Evolutionary conservation across 2,888 invertebrate genomes (phyloP), one percentile per base, ranked within the genome.

Genomic region (Ligdia adustata): DNA sequence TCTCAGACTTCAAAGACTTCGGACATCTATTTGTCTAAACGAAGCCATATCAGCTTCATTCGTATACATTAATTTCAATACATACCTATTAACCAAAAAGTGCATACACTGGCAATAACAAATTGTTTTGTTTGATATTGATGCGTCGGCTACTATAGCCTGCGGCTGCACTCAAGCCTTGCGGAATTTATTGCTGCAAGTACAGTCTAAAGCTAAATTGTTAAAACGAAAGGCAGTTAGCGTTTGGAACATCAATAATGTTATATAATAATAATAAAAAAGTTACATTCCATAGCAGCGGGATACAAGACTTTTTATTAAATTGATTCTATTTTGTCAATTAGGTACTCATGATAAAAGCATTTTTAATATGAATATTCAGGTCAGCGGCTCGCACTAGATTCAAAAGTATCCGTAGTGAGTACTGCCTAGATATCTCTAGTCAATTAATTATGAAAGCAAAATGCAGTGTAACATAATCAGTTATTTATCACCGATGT

Each of bases 401-500:
- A 71, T 72, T 78, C 70, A 73, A 73, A 75, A 65, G 64, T 63
- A 64, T 59, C 60, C 59, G 59, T 68, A 77, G 54, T 29, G 34
- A 74, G 74, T 69, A 65, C 69, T 71, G 69, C 73, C 71, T 68
- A 78, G 81, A 83, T 86, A 84, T 72, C 75, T 69, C 71, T 70
- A 79, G 79, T 82, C 82, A 81, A 85, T 87, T 89, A 89, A 87
- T 88, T 83, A 85, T 84, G 72, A 82, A 78, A 63, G 81, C 81
- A 79, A 87, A 87, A 86, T 81, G 79, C 76, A 79, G 77, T 81
- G 87, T 84, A 88, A 86, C 81, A 83, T 79, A 86, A 88, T 89
- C 87, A 87, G 89, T 85, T 87, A 89, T 89, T 89, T 88, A 90
- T 90, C 87, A 87, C 78, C 68, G 73, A 71, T 80, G 82, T 77